phyloP scores from a whole-genome alignment of 2,797 vertebrate genomes.

The Anguilla pacifica region DNA sequence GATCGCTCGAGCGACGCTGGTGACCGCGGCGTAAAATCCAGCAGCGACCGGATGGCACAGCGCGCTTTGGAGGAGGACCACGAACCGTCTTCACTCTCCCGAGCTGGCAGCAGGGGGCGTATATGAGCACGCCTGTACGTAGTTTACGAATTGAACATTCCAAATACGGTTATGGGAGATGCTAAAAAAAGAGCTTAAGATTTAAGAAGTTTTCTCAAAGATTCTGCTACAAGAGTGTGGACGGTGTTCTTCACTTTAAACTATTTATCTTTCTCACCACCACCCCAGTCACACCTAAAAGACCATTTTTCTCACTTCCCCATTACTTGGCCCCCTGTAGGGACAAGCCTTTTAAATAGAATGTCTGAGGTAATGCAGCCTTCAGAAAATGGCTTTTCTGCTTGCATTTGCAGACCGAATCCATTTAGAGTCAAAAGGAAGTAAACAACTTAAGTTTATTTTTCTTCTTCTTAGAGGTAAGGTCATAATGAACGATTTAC shows the following conservation, averaged over 20 bases:
- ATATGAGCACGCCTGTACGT: no score
- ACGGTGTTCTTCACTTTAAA: background rate
- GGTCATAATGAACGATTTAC: background rate
- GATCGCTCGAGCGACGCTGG: no score
- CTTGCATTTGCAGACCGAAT: background rate
- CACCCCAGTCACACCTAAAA: background rate
- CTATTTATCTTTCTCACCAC: background rate
- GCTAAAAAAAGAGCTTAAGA: background rate
- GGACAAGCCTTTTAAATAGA: background rate
- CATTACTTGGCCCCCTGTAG: background rate
- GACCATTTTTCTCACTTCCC: background rate
- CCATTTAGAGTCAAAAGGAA: background rate
- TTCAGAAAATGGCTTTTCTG: background rate
- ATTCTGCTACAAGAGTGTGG: background rate
- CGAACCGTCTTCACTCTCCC: no score
- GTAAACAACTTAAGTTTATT: background rate
- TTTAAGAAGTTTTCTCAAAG: background rate
- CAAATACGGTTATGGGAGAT: no score
- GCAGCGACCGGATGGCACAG: no score
- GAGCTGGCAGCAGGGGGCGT: no score
- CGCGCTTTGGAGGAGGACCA: no score
- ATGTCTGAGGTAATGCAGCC: background rate
- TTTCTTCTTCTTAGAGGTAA: background rate
- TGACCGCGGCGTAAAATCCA: no score
- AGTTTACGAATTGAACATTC: no score